Percentiles rank a stretch among this genome's conserved stretches.
phyloP scores from a whole-genome alignment of 2,113 vertebrate genomes.

The Psilopogon haemacephalus region DNA sequence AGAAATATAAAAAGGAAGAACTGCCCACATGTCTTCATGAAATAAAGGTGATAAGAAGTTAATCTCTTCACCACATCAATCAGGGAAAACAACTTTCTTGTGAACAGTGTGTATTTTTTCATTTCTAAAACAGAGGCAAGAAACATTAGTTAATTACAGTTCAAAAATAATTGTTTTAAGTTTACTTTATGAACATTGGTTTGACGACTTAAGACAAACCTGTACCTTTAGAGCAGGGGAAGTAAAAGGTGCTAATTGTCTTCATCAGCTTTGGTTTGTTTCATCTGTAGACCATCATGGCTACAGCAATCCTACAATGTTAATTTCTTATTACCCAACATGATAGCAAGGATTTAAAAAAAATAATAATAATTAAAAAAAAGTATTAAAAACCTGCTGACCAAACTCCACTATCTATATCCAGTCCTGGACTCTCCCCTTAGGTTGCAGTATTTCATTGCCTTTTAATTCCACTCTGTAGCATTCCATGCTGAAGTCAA shows the following conservation, averaged over 20 bases:
- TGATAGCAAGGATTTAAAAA: background rate
- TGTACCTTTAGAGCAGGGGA: background rate
- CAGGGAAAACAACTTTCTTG: background rate
- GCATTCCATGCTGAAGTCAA: background rate
- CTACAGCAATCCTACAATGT: background rate
- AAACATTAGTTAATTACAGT: background rate
- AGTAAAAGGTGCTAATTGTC: background rate
- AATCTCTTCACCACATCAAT: background rate
- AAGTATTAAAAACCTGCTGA: background rate
- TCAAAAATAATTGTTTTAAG: background rate
- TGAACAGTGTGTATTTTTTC: rapidly evolving
- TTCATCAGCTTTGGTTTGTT: background rate
- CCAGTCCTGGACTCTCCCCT: background rate
- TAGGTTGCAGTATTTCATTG: background rate
- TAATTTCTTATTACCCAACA: background rate
- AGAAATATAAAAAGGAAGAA: background rate
- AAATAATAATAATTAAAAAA: background rate
- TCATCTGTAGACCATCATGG: background rate
- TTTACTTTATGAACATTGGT: background rate
- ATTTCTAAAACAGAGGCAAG: background rate
- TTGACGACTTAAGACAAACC: background rate
- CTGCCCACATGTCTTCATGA: background rate
- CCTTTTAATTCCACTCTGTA: background rate
- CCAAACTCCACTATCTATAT: background rate
- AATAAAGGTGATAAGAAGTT: background rate